Percentiles rank a stretch among this genome's conserved stretches.
Evolutionary conservation across 2,113 vertebrate genomes (phyloP).

Genomic region (Pollimyrus isidori): DNA sequence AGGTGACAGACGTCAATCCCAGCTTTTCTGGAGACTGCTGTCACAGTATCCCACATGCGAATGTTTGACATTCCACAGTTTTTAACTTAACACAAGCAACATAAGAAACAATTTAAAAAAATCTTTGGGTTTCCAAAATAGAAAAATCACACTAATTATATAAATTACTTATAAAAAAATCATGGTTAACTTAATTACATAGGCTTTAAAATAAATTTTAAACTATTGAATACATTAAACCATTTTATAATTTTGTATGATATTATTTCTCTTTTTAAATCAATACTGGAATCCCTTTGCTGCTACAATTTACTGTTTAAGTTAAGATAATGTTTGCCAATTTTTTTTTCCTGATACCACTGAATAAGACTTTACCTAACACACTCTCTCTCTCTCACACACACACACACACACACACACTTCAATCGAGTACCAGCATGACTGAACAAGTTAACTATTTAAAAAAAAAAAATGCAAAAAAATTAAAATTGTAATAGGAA

Average conservation of each 20-base stretch:
- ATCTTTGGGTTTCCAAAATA: slow-evolving; percentile 51
- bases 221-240: slow-evolving; percentile 70
- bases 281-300: slow-evolving; percentile 44
- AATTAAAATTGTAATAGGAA: slow-evolving; percentile 25
- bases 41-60: slow-evolving; percentile 34
- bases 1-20: background rate
- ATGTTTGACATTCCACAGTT: slow-evolving; percentile 29
- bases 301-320: slow-evolving; percentile 67
- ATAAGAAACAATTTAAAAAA: slow-evolving; percentile 22
- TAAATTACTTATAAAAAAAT: slow-evolving; percentile 60
- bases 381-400: background rate
- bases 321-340: slow-evolving; percentile 53
- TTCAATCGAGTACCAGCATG: background rate
- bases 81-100: slow-evolving; percentile 12
- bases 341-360: background rate
- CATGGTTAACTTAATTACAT: slow-evolving; percentile 61
- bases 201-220: slow-evolving; percentile 68
- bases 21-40: slow-evolving; percentile 43
- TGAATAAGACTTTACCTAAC: background rate
- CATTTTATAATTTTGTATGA: slow-evolving; percentile 74
- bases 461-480: slow-evolving; percentile 16
- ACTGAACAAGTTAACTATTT: slow-evolving; percentile 18
- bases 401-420: background rate
- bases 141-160: slow-evolving; percentile 46
- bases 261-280: slow-evolving; percentile 51